phyloP scores from a whole-genome alignment of 2,113 vertebrate genomes.

The Pseudorectes ferrugineus region DNA sequence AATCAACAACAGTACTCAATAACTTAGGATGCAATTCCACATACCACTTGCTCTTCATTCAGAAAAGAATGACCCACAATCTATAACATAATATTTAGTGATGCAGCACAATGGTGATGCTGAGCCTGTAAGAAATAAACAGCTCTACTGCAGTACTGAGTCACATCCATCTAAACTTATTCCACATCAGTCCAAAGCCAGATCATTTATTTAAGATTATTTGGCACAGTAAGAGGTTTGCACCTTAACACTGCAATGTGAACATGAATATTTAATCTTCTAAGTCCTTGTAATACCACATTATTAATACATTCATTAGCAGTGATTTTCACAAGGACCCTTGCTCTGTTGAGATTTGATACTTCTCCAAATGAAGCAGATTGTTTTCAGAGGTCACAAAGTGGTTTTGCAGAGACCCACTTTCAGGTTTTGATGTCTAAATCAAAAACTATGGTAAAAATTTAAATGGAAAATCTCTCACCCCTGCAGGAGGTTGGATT shows the following conservation, averaged over 20 bases:
- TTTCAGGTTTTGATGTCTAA: not conserved
- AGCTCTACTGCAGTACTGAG: not conserved
- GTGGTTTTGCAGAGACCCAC: not conserved
- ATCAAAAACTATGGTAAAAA: not conserved
- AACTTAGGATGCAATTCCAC: not conserved
- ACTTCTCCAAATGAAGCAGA: not conserved
- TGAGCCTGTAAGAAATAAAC: not conserved
- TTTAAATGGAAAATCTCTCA: not conserved
- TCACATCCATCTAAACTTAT: not conserved
- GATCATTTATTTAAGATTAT: not conserved
- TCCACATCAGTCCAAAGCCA: not conserved
- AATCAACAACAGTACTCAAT: not conserved
- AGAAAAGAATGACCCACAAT: not conserved
- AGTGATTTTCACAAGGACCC: not conserved
- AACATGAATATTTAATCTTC: not conserved
- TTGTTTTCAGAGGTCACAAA: not conserved
- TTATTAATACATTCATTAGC: not conserved
- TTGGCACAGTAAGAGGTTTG: not conserved
- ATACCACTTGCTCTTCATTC: not conserved
- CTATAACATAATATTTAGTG: not conserved
- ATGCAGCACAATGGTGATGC: not conserved
- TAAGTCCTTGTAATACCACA: not conserved
- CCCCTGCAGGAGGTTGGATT: not conserved
- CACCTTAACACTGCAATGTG: not conserved
- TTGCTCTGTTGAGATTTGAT: not conserved